Evolutionary conservation across 2,888 invertebrate genomes (phyloP).

Genomic region (Petrophora chlorosata): DNA sequence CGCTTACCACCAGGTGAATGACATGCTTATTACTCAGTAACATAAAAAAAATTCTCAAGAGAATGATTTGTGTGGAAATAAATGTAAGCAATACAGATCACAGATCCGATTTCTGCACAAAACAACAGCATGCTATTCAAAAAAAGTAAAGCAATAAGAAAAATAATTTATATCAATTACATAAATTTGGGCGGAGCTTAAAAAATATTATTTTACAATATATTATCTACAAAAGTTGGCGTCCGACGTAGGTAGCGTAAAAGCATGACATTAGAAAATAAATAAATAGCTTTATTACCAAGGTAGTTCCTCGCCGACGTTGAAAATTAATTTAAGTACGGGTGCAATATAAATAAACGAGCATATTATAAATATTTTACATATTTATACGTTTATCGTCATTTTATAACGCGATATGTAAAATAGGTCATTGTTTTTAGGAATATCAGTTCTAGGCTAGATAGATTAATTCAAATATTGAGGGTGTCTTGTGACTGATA

Average conservation of each 20-base stretch:
- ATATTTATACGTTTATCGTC: constrained; percentile 39
- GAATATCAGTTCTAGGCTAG: constrained; percentile 34
- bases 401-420: constrained; percentile 38
- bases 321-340: constrained; percentile 33
- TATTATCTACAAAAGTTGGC: constrained; percentile 32
- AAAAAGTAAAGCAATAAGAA: constrained; percentile 18
- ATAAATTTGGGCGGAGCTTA: constrained; percentile 27
- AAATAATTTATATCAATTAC: constrained; percentile 26
- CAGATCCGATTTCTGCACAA: too few species aligned
- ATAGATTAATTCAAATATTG: constrained; percentile 24
- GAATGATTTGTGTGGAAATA: too few species aligned
- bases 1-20: too few species aligned
- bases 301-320: constrained; percentile 36
- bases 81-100: too few species aligned
- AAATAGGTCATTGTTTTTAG: constrained; percentile 34
- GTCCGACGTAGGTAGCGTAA: constrained; percentile 31
- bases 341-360: constrained; percentile 35
- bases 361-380: constrained; percentile 40
- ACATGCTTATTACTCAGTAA: too few species aligned
- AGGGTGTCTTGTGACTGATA: constrained; percentile 27
- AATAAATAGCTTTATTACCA: constrained; percentile 33
- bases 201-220: constrained; percentile 30
- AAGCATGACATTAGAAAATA: constrained; percentile 27
- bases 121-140: constrained; percentile 13
- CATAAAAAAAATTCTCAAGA: too few species aligned